A percentile compares a stretch with the other conserved stretches of the same genome.
Conservation (phyloP, 1,140 invertebrate genomes). For the Sarcophaga bullata region DNA sequence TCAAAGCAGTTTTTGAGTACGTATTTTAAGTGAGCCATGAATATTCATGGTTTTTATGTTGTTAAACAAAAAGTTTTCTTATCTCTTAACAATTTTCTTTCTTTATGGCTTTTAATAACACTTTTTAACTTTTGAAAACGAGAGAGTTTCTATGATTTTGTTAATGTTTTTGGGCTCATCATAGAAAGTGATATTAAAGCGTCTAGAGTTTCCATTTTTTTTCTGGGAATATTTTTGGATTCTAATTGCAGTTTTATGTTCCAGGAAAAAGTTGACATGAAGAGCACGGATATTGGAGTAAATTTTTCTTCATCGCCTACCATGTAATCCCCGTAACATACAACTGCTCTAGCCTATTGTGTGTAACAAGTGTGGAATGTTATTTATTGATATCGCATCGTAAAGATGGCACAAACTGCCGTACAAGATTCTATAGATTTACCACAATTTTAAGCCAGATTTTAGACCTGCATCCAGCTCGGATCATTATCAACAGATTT, state of each 20-base stretch:
- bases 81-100: not conserved
- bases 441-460: too few relatives aligned
- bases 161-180: not conserved
- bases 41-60: conserved; percentile 26
- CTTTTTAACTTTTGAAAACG: not conserved
- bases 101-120: not conserved
- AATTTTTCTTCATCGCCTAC: too few relatives aligned
- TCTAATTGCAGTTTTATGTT: conserved; percentile 16
- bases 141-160: not conserved
- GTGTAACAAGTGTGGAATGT: too few relatives aligned
- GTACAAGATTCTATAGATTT: too few relatives aligned
- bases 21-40: conserved; percentile 28
- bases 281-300: not conserved
- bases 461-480: too few relatives aligned
- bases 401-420: too few relatives aligned
- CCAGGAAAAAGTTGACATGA: not conserved
- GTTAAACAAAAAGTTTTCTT: conserved; percentile 34
- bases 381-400: too few relatives aligned
- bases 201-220: not conserved
- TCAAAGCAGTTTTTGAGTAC: not conserved
- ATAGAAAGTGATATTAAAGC: conserved; percentile 9
- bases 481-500: too few relatives aligned
- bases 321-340: too few relatives aligned
- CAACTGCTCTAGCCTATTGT: too few relatives aligned
- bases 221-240: conserved; percentile 14